Percentiles rank a stretch among this genome's conserved stretches.
Evolutionary conservation across 2,888 invertebrate genomes (phyloP).

Genomic region (Drosophila putrida): DNA sequence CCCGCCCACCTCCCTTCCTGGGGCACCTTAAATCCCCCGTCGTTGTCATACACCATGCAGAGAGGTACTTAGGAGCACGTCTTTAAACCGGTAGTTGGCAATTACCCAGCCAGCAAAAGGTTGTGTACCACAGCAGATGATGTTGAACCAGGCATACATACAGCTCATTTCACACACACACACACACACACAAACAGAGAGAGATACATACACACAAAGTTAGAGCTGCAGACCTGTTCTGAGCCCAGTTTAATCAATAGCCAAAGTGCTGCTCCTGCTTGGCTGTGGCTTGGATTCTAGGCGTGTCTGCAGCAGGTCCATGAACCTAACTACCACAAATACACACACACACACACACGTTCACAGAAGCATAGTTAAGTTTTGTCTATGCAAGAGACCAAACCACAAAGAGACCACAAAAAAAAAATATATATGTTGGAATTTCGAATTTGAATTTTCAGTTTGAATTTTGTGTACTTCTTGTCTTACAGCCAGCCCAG

Average conservation of each 20-base stretch:
- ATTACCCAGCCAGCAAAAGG: slow-evolving; percentile 73
- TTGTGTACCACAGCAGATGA: slow-evolving; percentile 68
- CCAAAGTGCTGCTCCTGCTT: slow-evolving; percentile 61
- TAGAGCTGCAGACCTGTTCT: slow-evolving; percentile 74
- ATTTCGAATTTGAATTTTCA: slow-evolving; percentile 74
- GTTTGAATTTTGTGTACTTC: slow-evolving; percentile 60
- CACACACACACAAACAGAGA: slow-evolving; percentile 13
- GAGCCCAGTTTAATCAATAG: slow-evolving; percentile 79
- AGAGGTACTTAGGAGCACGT: slow-evolving; percentile 57
- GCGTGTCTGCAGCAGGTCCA: slow-evolving; percentile 79
- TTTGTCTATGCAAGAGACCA: slow-evolving; percentile 61
- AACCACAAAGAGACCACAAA: slow-evolving; percentile 31
- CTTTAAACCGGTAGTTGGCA: slow-evolving; percentile 79
- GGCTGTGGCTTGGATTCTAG: slow-evolving; percentile 69
- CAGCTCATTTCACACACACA: slow-evolving; percentile 30
- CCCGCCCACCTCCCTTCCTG: neutral
- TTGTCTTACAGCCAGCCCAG: slow-evolving; percentile 48
- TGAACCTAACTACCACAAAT: slow-evolving; percentile 67
- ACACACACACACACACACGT: slow-evolving; percentile 25
- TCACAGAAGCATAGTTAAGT: slow-evolving; percentile 15
- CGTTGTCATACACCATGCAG: slow-evolving; percentile 1
- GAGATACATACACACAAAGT: slow-evolving; percentile 23
- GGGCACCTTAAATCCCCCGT: too few species aligned
- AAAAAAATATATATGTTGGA: slow-evolving; percentile 55
- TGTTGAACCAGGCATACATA: slow-evolving; percentile 47